Base-by-base conservation (phyloP, 1,140 invertebrate genomes). In the Macrocentrus cingulum region DNA sequence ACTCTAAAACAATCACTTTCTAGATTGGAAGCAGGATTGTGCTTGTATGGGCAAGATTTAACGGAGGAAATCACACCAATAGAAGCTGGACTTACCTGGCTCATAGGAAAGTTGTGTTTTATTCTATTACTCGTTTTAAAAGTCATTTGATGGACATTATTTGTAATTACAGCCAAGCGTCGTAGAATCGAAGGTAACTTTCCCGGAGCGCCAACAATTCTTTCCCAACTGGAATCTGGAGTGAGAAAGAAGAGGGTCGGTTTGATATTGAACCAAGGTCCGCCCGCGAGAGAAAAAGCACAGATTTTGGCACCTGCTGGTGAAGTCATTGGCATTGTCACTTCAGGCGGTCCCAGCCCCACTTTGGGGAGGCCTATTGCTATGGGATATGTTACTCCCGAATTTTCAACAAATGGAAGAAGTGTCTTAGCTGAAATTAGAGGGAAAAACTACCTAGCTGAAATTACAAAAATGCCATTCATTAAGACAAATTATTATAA, bases 1-100 rank as follows among this genome's bases (percentile, higher is more conserved):
- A n/a, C n/a, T n/a, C n/a, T n/a, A n/a, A n/a, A n/a, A n/a, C n/a
- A n/a, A n/a, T n/a, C n/a, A n/a, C n/a, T n/a, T n/a, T n/a, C n/a
- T n/a, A n/a, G 85, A 56, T 75, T 99, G 48, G 98, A 99, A 84
- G 97, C 97, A 15, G 97, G 98, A 2, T 82, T 99, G 5, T 99
- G 98, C 80, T 82, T 99, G 0, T 99, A 99, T 75, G 98, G 97
- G 18, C 95, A 91, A 73, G 98, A 99, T 69, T 98, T 99, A 53
- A 87, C 94, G 71, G 88, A 92, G 55, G 82, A 83, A 2, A 94
- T 91, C 1, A 97, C 94, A 1, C 98, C 97, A 0, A 85, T 99
- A 0, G 95, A 99, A 84, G 96, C 95, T 2, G 87, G 83, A 4
- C 83, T 99, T 9, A 85, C 89, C 0, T 99, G 97, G 95, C 81